Evolutionary conservation across 2,797 vertebrate species (phyloP).

Genomic region (Malurus splendens): DNA sequence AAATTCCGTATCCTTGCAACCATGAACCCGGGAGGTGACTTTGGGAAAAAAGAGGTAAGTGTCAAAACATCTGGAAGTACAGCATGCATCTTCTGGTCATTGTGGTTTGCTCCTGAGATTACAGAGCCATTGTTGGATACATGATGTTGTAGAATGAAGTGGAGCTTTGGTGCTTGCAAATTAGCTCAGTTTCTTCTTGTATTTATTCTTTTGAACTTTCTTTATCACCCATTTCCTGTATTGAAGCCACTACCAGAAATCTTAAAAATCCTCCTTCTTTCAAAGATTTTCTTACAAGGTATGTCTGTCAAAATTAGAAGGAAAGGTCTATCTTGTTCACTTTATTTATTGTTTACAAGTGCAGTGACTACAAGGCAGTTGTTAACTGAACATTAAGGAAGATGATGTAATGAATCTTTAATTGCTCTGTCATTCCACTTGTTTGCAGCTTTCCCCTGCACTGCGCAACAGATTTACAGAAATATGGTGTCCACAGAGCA

Average conservation of each 20-base stretch:
- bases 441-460: constrained; percentile 88
- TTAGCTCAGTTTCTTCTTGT: background rate
- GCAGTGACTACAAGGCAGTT: background rate
- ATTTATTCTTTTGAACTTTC: background rate
- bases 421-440: background rate
- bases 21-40: constrained; percentile 98
- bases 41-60: constrained; percentile 96
- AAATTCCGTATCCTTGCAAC: constrained; percentile 90
- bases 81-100: background rate
- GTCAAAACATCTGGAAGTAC: background rate
- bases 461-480: constrained; percentile 96
- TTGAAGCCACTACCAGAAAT: background rate
- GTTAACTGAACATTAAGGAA: background rate
- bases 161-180: background rate
- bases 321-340: background rate
- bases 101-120: background rate
- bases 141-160: background rate
- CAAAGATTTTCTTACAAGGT: background rate
- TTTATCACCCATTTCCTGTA: background rate
- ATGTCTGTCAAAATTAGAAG: background rate
- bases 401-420: background rate
- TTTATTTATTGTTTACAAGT: background rate
- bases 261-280: background rate
- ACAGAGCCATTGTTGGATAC: background rate
- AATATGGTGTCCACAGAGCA: constrained; percentile 95